Evolutionary conservation across 2,797 vertebrate species (phyloP), one percentile per base, ranked within the genome.

Genomic region (Salarias fasciatus): DNA sequence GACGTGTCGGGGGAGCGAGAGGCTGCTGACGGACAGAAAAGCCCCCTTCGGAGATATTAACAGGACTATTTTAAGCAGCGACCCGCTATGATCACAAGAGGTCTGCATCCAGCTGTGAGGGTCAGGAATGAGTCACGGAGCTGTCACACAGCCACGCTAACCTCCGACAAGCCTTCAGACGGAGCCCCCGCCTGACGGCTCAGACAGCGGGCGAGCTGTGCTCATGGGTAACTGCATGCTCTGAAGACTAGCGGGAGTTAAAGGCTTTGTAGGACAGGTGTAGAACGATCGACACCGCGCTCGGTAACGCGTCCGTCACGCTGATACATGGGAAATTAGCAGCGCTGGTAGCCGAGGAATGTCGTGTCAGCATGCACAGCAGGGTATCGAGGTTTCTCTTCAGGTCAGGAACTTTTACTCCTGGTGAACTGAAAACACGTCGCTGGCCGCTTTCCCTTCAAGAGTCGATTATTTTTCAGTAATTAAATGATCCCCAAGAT

Each of bases 231-330:
- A 65, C 4, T 53, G 55, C 28, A 46, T 55, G 49, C 53, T 53
- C 50, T 56, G 38, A 31, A 9, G 63, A 56, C 53, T 42, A 40
- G 46, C 6, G 40, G 41, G 51, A 47, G 43, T 54, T 47, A 28
- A 61, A 71, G 40, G 46, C 41, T 53, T 71, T 57, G 63, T 35
- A 42, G 0, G 44, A 8, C 54, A 11, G 6, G 3, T 8, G 14
- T 10, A 4, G 48, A 53, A 56, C 56, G 46, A 60, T 59, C 56
- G 71, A 48, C 53, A 11, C 53, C 36, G 11, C 9, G 53, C n/a
- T 35, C 3, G 11, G 24, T 29, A 46, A 47, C 14, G 0, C 40
- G 33, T 43, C 42, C 45, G 44, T 45, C 29, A 18, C 43, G 38
- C 38, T 30, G 43, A 61, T 2, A 35, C 10, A 36, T 33, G 15